A percentile compares a stretch with the other conserved stretches of the same genome.
Conservation (phyloP, 2,888 invertebrate species). For the Argyresthia albistria region DNA sequence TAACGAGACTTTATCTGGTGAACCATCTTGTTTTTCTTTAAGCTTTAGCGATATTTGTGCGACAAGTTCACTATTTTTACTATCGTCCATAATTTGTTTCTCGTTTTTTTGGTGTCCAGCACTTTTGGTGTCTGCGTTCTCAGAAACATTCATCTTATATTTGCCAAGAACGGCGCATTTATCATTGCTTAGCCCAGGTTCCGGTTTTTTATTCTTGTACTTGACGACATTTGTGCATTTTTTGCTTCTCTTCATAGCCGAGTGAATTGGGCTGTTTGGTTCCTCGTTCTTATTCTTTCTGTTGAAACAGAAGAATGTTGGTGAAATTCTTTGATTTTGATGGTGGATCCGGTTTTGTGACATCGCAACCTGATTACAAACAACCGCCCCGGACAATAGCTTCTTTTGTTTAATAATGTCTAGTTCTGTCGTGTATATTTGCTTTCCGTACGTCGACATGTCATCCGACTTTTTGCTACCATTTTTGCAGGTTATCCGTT, state of each 20-base stretch:
- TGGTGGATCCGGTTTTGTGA: too few relatives aligned
- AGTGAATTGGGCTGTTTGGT: too few relatives aligned
- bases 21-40: neutral
- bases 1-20: neutral
- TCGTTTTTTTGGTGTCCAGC: neutral
- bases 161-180: conserved; percentile 38
- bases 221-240: conserved; percentile 54
- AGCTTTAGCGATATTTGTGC: neutral
- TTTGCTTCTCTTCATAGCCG: conserved; percentile 27
- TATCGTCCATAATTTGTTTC: neutral
- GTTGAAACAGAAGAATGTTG: too few relatives aligned
- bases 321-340: too few relatives aligned
- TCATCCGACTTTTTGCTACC: too few relatives aligned
- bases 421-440: neutral
- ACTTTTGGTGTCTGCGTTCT: neutral
- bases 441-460: neutral
- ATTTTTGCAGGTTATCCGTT: neutral
- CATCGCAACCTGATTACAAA: too few relatives aligned
- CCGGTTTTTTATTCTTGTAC: conserved; percentile 36
- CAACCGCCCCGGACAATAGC: too few relatives aligned
- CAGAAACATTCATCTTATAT: neutral
- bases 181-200: conserved; percentile 35
- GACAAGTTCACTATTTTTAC: neutral
- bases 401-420: too few relatives aligned
- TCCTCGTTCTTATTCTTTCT: too few relatives aligned